These are phyloP conservation scores for Parnassius mnemosyne DNA, from an alignment of 2,888 invertebrate genomes.

Conservation along the genomic window DNA sequence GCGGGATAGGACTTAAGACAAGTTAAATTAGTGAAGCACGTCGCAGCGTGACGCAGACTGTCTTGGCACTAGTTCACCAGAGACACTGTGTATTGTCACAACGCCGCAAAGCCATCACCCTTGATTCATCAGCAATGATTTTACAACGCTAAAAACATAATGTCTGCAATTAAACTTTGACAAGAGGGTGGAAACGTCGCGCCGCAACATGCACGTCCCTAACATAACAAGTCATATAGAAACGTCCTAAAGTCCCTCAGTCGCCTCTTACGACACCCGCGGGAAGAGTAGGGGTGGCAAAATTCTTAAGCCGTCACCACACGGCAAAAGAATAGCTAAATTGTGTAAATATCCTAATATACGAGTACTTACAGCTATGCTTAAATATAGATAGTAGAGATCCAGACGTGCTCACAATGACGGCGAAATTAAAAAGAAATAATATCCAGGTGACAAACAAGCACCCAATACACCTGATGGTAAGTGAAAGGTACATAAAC, in stretches of 20 bases:
- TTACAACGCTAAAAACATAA: background rate
- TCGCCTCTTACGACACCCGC: slow-evolving; percentile 30
- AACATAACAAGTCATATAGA: background rate
- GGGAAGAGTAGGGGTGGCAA: slow-evolving; percentile 28
- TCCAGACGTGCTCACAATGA: too few species aligned
- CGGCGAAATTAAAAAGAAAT: too few species aligned
- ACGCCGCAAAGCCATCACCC: background rate
- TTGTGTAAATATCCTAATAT: too few species aligned
- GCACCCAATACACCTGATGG: too few species aligned
- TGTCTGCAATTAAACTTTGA: background rate
- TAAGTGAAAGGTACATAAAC: too few species aligned
- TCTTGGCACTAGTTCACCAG: background rate
- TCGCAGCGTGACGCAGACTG: background rate
- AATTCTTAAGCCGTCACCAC: slow-evolving; percentile 27
- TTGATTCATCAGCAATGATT: background rate
- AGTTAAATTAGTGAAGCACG: background rate
- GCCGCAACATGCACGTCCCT: background rate
- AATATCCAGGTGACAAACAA: too few species aligned
- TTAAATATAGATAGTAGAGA: too few species aligned
- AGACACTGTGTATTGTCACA: background rate
- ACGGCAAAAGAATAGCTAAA: slow-evolving; percentile 4
- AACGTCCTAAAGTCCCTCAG: slow-evolving; percentile 14
- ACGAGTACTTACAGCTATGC: too few species aligned
- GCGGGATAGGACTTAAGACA: slow-evolving; percentile 14
- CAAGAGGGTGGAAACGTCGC: background rate